Conservation (phyloP, 1,140 invertebrate species). For the Armadillidium nasatum region DNA sequence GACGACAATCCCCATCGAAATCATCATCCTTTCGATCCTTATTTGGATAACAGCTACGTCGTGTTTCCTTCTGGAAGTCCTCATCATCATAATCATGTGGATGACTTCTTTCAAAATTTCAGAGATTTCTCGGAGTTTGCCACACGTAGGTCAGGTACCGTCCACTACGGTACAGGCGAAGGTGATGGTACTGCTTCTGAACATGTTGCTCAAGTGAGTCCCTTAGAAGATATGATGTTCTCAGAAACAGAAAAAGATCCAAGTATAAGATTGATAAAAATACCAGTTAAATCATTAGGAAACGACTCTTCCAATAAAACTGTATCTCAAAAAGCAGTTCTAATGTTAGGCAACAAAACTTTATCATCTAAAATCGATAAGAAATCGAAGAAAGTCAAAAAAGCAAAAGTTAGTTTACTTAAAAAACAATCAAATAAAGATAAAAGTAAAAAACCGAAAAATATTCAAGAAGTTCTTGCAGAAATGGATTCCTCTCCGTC, state of each 20-base stretch:
- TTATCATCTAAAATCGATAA: neutral
- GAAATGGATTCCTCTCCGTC: neutral
- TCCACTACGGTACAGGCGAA: slow-evolving; percentile 16
- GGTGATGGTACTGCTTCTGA: slow-evolving; percentile 34
- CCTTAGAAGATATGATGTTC: neutral
- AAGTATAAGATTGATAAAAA: neutral
- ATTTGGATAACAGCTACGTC: slow-evolving; percentile 64
- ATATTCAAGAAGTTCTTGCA: slow-evolving; percentile 35
- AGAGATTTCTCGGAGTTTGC: slow-evolving; percentile 71
- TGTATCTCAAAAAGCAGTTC: neutral
- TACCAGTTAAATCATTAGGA: neutral
- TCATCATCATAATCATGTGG: slow-evolving; percentile 49
- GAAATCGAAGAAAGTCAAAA: neutral
- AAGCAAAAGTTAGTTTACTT: neutral
- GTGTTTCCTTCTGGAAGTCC: slow-evolving; percentile 56
- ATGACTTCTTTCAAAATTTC: slow-evolving; percentile 77
- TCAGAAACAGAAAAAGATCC: slow-evolving; percentile 2
- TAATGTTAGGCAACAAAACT: neutral
- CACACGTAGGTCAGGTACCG: slow-evolving; percentile 33
- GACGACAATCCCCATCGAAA: slow-evolving; percentile 50
- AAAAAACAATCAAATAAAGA: neutral
- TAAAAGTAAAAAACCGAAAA: neutral
- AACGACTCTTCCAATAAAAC: neutral
- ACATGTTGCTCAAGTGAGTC: slow-evolving; percentile 25
- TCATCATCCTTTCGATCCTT: slow-evolving; percentile 57